phyloP scores from a whole-genome alignment of 2,888 invertebrate species.

The Chaetogeoica ovagalla region DNA sequence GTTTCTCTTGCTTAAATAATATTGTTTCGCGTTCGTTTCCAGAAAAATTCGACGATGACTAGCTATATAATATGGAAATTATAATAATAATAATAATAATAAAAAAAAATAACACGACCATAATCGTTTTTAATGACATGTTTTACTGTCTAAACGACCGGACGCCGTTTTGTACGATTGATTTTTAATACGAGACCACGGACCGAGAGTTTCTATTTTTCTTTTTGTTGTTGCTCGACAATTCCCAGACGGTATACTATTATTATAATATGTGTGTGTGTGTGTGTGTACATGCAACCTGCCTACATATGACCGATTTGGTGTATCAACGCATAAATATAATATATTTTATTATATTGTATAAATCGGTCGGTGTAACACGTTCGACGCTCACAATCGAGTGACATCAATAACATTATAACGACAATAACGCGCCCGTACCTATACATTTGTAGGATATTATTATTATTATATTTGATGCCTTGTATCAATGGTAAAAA shows the following conservation, averaged over 20 bases:
- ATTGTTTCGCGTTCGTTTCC: too few relatives aligned
- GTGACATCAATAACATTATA: background rate
- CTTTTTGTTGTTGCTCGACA: background rate
- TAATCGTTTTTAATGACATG: background rate
- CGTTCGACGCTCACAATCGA: background rate
- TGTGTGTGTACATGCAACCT: background rate
- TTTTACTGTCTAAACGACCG: background rate
- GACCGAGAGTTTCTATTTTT: background rate
- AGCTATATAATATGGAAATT: too few relatives aligned
- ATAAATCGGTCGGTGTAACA: background rate
- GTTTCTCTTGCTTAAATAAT: too few relatives aligned
- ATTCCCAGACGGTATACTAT: background rate
- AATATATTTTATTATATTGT: background rate
- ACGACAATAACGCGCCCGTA: background rate
- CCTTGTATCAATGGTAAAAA: too few relatives aligned
- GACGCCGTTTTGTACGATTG: slow-evolving; percentile 2
- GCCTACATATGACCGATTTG: background rate
- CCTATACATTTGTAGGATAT: too few relatives aligned
- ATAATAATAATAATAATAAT: too few relatives aligned
- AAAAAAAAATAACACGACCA: background rate
- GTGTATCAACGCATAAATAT: background rate
- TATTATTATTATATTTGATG: too few relatives aligned
- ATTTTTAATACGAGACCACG: background rate
- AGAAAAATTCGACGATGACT: background rate
- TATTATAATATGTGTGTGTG: background rate